phyloP scores from a whole-genome alignment of 2,113 vertebrate genomes.

The Petrocephalus microphthalmus region DNA sequence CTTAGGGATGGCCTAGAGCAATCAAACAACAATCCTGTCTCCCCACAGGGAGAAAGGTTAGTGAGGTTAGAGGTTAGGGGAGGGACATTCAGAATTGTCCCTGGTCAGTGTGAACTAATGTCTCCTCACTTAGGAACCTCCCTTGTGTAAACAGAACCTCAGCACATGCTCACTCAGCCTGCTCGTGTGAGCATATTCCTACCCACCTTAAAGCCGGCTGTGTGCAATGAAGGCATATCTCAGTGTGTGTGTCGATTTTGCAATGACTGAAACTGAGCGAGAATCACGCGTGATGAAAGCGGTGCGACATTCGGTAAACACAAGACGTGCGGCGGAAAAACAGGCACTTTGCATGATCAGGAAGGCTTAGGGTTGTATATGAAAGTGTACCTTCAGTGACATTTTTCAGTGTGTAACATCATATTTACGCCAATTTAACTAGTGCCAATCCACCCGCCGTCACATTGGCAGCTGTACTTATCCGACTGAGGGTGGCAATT shows the following conservation, averaged over 20 bases:
- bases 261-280: not conserved
- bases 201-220: not conserved
- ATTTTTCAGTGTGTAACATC: not conserved
- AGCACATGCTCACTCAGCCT: constrained; percentile 28
- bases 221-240: not conserved
- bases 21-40: not conserved
- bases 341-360: not conserved
- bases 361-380: not conserved
- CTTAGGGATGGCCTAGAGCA: not conserved
- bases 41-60: not conserved
- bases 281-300: not conserved
- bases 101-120: constrained; percentile 17
- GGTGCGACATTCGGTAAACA: not conserved
- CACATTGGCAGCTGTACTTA: not conserved
- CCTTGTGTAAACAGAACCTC: constrained; percentile 35
- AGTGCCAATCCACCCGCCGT: not conserved
- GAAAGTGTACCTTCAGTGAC: not conserved
- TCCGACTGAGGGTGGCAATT: not conserved
- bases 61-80: not conserved
- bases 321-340: not conserved
- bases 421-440: not conserved
- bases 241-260: not conserved
- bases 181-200: not conserved
- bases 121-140: constrained; percentile 34
- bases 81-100: constrained; percentile 22